Base-by-base conservation (phyloP, 2,888 invertebrate genomes). In the Drosophila nr. medialis region DNA sequence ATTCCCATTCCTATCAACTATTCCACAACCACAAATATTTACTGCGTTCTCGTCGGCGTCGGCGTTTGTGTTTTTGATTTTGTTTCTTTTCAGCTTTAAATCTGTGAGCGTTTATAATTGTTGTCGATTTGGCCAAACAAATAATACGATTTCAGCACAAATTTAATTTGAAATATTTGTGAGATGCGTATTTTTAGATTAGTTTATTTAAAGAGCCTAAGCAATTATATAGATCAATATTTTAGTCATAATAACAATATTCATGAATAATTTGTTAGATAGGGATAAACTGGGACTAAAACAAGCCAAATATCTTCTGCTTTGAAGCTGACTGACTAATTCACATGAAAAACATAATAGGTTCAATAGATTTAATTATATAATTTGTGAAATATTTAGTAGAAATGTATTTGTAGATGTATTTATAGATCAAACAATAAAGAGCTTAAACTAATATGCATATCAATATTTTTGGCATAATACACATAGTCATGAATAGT, bases 1-100 rank as follows among this genome's bases (percentile, higher is more conserved):
- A 15, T 4, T 4, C 34, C 15, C 55, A 42, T 79, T 71, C 69
- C 76, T 76, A 89, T 87, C 89, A 77, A 72, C 80, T 68, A 85
- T 86, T 79, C 87, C 24, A 45, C 24, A 90, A 79, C 75, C 77
- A 60, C 77, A 84, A 90, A 89, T 79, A 90, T 84, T 73, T 67
- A 64, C 58, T 64, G 30, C 18, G 6, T 34, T 32, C n/a, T 42
- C 40, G 24, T 54, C 51, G 29, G 29, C 29, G 7, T 10, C 30
- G 38, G 38, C 27, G 36, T 42, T 40, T 59, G 62, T 42, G 45
- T 64, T 5, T 36, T 30, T 54, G 56, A 50, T 29, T 38, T 29
- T 60, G 53, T 59, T 59, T 45, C 7, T 45, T 24, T 45, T 45
- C 29, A 30, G 79, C 64, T 48, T 74, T 81, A 90, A 85, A 89